Conservation (phyloP, 2,113 vertebrate species). For the Zosterops lateralis region DNA sequence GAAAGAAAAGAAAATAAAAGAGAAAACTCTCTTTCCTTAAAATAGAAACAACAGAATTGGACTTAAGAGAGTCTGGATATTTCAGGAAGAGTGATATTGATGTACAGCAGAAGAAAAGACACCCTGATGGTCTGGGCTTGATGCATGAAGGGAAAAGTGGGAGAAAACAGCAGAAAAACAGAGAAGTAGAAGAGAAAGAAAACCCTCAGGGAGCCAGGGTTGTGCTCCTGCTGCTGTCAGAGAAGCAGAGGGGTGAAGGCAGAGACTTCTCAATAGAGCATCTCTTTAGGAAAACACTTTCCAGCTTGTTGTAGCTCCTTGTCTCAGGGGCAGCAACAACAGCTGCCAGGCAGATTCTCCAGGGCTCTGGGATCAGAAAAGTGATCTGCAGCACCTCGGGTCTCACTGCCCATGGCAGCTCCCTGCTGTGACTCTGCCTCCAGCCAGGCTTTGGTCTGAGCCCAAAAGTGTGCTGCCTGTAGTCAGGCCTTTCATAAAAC, state of each 20-base stretch:
- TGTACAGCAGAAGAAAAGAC: not conserved
- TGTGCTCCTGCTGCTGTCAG: not conserved
- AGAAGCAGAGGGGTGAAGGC: not conserved
- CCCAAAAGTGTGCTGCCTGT: not conserved
- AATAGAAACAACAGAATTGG: not conserved
- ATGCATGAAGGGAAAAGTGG: not conserved
- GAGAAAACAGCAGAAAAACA: not conserved
- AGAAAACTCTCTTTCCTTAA: not conserved
- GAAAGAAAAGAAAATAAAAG: not conserved
- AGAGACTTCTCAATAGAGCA: not conserved
- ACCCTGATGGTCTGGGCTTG: not conserved
- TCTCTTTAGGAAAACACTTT: not conserved
- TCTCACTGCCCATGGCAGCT: not conserved
- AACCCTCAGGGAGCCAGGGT: not conserved
- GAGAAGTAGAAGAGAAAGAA: not conserved
- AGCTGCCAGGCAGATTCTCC: not conserved
- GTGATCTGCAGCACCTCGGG: not conserved
- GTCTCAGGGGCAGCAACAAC: not conserved
- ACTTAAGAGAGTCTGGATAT: not conserved
- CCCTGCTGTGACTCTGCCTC: not conserved
- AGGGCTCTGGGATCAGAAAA: not conserved
- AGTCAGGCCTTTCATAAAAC: not conserved
- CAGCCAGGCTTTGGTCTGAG: not conserved
- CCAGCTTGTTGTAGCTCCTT: not conserved
- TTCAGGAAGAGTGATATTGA: not conserved